Percentiles rank a stretch among this genome's conserved stretches.
phyloP scores from a whole-genome alignment of 2,797 vertebrate genomes.

The Bradypodion pumilum region DNA sequence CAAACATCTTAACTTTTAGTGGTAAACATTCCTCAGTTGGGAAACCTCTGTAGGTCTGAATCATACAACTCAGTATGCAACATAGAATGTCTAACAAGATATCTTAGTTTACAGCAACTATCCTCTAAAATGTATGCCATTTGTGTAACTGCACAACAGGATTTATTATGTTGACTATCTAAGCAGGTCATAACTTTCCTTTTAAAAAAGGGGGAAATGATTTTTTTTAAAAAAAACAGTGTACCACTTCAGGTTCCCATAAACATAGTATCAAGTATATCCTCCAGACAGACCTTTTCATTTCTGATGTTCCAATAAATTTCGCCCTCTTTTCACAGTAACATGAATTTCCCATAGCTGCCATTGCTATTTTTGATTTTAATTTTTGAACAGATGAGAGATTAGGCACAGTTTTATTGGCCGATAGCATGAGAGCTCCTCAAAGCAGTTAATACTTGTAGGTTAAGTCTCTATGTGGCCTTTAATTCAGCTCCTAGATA shows the following conservation, averaged over 20 bases:
- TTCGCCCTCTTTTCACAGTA: neutral
- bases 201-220: no score
- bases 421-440: rapidly evolving
- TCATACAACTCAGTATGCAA: no score
- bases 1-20: no score
- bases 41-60: no score
- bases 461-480: neutral
- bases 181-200: no score
- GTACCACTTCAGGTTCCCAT: neutral
- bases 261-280: neutral
- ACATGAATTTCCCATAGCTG: neutral
- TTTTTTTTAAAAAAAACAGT: no score
- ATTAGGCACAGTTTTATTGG: neutral
- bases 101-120: no score
- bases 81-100: no score
- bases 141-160: no score
- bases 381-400: neutral
- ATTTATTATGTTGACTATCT: no score
- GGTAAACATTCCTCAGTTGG: no score
- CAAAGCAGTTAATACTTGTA: neutral
- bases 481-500: neutral
- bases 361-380: neutral
- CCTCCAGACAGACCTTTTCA: neutral
- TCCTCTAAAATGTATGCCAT: no score
- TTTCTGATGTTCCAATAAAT: rapidly evolving